Evolutionary conservation across 1,140 invertebrate genomes (phyloP), one percentile per base, ranked within the genome.

Genomic region (Probaryconus sp.): DNA sequence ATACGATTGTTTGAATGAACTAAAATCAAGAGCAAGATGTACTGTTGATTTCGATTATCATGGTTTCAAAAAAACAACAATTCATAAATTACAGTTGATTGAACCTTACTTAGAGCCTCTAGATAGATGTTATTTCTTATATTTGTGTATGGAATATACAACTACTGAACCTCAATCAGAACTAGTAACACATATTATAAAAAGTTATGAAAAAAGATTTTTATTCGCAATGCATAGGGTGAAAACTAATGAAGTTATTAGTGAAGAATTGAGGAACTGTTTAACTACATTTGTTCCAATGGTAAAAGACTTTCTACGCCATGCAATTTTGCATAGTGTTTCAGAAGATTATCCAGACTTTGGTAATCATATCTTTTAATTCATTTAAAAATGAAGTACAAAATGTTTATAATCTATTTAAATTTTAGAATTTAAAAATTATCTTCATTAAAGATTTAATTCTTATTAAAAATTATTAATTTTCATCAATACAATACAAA

Each of bases 191-290:
- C n/a, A 79, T 11, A 73, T 83, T 5, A 72, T 84, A 0, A 45
- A 58, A 0, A 80, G 83, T 31, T 86, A 86, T 17, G 60, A 79
- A 11, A 79, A 74, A 56, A 68, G 77, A n/a, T 85, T 79, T 38
- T 78, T 78, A 10, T 10, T 7, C 5, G 38, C 65, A 4, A 71
- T 78, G n/a, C 61, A 76, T 6, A 74, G 31, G 35, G 64, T 76
- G 1, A 2, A 61, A 2, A 63, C 35, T 10, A 65, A 17, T 24
- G 6, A 53, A 0, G 24, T 2, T 5, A 38, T 76, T 16, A 9
- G 24, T 10, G 2, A 70, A 21, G 3, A 56, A 3, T 16, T 64
- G 13, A 64, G 53, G n/a, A 2, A 2, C 4, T 33, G 43, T 5
- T 14, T 73, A 1, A 40, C 7, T 1, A 18, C 75, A 16, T 75